phyloP scores from a whole-genome alignment of 35 echinoderm and acorn worm species.

The Anneissia japonica region DNA sequence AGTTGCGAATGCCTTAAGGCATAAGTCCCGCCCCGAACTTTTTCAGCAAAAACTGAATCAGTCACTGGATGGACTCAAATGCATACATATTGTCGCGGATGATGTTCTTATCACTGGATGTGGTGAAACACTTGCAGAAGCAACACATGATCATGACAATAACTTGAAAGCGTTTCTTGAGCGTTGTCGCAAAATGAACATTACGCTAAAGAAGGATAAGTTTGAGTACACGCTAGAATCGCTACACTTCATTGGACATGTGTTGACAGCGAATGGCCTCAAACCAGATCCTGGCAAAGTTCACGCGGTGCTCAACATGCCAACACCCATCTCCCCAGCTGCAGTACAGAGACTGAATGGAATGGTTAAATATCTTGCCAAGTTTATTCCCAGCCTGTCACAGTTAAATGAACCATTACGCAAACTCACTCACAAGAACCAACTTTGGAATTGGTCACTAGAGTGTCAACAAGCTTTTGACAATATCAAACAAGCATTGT shows the following conservation, averaged over 20 bases:
- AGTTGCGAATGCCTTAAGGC: constrained; percentile 18
- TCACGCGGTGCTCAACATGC: constrained; percentile 40
- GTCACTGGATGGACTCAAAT: not conserved
- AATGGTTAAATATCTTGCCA: constrained; percentile 53
- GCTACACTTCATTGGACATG: not conserved
- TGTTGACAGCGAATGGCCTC: not conserved
- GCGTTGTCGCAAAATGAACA: not conserved
- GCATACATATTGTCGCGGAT: not conserved
- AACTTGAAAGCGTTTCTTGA: not conserved
- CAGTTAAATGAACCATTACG: constrained; percentile 49
- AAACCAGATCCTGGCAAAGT: constrained; percentile 43
- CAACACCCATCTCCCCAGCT: constrained; percentile 5
- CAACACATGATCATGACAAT: not conserved
- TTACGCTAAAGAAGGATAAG: constrained; percentile 4
- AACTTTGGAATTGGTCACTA: constrained; percentile 25
- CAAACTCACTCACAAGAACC: constrained; percentile 50
- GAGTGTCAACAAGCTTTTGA: constrained; percentile 46
- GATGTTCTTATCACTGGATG: not conserved
- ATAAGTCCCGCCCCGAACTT: constrained; percentile 26
- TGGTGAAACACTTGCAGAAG: not conserved
- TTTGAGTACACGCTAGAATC: not conserved
- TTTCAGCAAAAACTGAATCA: constrained; percentile 35
- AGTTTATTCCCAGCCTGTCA: constrained; percentile 45
- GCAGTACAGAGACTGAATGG: constrained; percentile 41
- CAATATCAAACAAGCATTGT: constrained; percentile 19